Evolutionary conservation across 2,888 invertebrate genomes (phyloP).

Genomic region (Leptinotarsa haldemani): DNA sequence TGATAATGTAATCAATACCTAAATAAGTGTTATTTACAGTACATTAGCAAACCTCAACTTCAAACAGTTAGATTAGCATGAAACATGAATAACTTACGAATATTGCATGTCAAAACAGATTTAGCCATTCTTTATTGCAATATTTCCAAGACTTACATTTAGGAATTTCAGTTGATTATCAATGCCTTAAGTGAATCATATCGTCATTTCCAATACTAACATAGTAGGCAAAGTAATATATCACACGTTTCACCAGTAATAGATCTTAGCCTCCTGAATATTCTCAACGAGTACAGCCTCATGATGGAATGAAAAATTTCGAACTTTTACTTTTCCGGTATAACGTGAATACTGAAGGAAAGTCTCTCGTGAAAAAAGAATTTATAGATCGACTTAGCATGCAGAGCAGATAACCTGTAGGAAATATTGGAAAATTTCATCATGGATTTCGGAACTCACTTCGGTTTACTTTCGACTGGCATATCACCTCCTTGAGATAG

Average conservation of each 20-base stretch:
- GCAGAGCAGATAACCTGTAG: constrained; percentile 46
- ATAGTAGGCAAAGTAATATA: background rate
- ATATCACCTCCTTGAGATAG: background rate
- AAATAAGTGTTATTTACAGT: no score
- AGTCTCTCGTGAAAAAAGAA: constrained; percentile 36
- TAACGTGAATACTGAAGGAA: constrained; percentile 13
- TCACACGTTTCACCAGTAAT: background rate
- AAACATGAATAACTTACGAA: no score
- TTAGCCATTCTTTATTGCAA: no score
- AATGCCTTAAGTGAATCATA: no score
- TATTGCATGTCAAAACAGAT: no score
- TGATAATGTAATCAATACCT: no score
- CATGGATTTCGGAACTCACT: constrained; percentile 42
- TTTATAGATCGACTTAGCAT: constrained; percentile 45
- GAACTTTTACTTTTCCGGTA: constrained; percentile 8
- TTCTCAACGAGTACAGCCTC: constrained; percentile 20
- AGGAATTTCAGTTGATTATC: no score
- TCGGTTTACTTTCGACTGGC: constrained; percentile 25
- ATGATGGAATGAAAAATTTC: constrained; percentile 22
- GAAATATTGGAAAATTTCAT: constrained; percentile 47
- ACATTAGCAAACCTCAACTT: no score
- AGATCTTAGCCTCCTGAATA: constrained; percentile 1
- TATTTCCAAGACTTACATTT: no score
- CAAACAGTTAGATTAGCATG: no score
- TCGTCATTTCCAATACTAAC: background rate